Evolutionary conservation across 2,888 invertebrate genomes (phyloP).

Genomic region (Esperia sulphurella): DNA sequence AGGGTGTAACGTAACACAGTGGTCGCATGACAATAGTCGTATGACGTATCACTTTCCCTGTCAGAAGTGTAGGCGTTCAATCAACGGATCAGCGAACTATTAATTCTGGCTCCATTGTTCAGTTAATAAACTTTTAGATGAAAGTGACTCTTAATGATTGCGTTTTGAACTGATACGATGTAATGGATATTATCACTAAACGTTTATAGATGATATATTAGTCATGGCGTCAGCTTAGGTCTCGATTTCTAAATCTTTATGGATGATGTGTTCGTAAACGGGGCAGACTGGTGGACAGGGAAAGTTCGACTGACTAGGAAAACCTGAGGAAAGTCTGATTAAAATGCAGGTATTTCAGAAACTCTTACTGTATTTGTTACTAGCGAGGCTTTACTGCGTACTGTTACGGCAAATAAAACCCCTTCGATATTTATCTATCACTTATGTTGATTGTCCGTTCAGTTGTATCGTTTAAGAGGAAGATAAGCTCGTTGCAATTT

Average conservation of each 20-base stretch:
- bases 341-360: background rate
- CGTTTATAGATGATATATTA: conserved; percentile 14
- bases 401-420: too few species aligned
- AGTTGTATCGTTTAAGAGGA: background rate
- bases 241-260: conserved; percentile 13
- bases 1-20: conserved; percentile 38
- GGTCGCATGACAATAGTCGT: conserved; percentile 35
- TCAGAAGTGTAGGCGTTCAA: conserved; percentile 46
- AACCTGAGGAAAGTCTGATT: conserved; percentile 4
- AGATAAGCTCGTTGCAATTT: background rate
- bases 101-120: conserved; percentile 53
- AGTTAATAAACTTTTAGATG: conserved; percentile 63
- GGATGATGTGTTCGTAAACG: conserved; percentile 7
- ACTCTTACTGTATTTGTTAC: background rate
- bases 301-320: conserved; percentile 2
- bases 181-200: conserved; percentile 40
- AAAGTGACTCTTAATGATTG: conserved; percentile 54
- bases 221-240: conserved; percentile 2
- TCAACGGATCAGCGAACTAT: conserved; percentile 41
- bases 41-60: conserved; percentile 56
- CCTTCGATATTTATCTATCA: too few species aligned
- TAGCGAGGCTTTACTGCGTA: background rate
- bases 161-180: conserved; percentile 43
- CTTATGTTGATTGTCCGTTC: too few species aligned
- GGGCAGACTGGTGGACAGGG: conserved; percentile 1